phyloP scores from a whole-genome alignment of 2,113 vertebrate genomes.

The Apodemus sylvaticus region DNA sequence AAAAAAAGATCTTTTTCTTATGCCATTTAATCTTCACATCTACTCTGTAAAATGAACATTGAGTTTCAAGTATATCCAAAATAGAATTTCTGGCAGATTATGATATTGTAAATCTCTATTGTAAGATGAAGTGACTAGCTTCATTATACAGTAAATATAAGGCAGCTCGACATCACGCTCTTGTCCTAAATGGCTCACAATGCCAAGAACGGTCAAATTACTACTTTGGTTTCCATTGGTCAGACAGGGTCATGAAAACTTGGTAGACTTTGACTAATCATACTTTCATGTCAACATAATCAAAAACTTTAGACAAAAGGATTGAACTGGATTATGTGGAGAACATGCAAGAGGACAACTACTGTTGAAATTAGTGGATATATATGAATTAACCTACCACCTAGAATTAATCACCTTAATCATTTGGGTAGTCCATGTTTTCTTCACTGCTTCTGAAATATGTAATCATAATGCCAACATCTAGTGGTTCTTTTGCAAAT shows the following conservation, averaged over 20 bases:
- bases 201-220: constrained; percentile 78
- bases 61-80: not conserved
- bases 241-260: constrained; percentile 84
- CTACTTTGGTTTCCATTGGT: constrained; percentile 82
- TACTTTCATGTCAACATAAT: not conserved
- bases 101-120: not conserved
- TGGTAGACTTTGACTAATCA: not conserved
- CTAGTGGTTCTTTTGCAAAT: not conserved
- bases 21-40: not conserved
- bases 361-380: not conserved
- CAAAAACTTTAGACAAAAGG: not conserved
- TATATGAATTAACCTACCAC: not conserved
- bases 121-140: constrained; percentile 63
- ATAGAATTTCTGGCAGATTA: not conserved
- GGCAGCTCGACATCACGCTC: constrained; percentile 53
- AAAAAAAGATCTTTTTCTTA: not conserved
- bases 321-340: not conserved
- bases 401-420: not conserved
- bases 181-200: constrained; percentile 78
- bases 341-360: not conserved
- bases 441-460: not conserved
- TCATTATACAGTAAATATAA: constrained; percentile 77
- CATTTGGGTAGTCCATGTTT: not conserved
- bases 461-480: not conserved
- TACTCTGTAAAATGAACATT: not conserved